These are phyloP conservation scores for Chromobotia macracanthus DNA, from an alignment of 2,797 vertebrate species.

Conservation along the genomic window DNA sequence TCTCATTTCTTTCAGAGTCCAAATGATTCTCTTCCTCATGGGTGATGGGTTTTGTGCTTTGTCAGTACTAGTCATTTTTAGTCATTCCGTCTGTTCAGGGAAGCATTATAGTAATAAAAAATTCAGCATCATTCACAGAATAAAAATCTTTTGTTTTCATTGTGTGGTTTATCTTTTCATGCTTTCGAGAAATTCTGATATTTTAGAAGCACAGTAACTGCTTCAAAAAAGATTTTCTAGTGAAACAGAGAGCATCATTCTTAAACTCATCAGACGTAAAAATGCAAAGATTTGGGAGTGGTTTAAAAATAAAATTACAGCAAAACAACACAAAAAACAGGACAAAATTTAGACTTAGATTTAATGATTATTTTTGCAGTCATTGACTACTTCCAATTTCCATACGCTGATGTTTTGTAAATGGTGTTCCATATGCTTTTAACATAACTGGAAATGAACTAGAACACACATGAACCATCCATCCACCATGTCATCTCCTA, in stretches of 20 bases:
- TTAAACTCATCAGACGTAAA: too few species aligned
- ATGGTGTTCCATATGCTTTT: neutral
- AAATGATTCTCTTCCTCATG: neutral
- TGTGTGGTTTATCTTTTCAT: neutral
- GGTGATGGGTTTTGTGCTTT: neutral
- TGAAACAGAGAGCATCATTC: too few species aligned
- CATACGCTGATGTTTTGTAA: too few species aligned
- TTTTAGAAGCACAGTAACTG: neutral
- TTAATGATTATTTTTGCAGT: too few species aligned
- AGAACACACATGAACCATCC: neutral
- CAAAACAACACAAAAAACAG: too few species aligned
- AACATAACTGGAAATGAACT: neutral
- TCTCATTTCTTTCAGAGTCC: conserved; percentile 20
- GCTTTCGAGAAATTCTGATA: neutral
- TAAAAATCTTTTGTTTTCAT: neutral
- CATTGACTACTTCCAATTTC: too few species aligned
- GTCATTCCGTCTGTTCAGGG: neutral
- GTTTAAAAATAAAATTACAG: too few species aligned
- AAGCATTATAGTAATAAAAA: neutral
- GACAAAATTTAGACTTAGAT: too few species aligned
- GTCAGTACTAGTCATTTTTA: neutral
- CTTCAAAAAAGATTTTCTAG: neutral
- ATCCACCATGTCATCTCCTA: neutral
- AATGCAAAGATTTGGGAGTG: too few species aligned
- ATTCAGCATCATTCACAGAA: neutral